Evolutionary conservation across 2,888 invertebrate species (phyloP).

Genomic region (Drosophila mimica): DNA sequence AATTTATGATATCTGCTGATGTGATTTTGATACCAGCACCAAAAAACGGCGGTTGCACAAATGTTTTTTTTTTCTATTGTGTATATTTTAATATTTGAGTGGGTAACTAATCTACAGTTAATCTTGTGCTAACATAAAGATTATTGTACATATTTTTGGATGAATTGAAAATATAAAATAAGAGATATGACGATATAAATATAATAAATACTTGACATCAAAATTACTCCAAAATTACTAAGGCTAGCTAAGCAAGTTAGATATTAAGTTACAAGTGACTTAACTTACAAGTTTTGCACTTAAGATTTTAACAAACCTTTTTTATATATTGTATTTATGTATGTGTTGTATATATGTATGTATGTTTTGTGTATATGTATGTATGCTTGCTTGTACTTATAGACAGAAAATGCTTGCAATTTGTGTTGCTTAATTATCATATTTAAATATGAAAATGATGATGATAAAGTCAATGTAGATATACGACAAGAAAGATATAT

Average conservation of each 20-base stretch:
- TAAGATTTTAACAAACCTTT: neutral
- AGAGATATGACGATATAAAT: no score
- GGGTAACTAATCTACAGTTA: neutral
- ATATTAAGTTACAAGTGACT: neutral
- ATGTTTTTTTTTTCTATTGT: neutral
- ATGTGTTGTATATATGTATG: neutral
- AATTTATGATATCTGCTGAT: slow-evolving; percentile 5
- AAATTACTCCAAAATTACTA: neutral
- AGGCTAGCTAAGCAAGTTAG: neutral
- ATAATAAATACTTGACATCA: neutral
- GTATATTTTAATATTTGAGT: neutral
- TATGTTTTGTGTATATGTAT: neutral
- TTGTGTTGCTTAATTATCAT: neutral
- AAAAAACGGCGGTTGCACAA: neutral
- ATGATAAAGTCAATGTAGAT: accelerated
- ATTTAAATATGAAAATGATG: neutral
- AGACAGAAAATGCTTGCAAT: neutral
- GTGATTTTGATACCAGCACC: neutral
- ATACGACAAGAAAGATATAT: neutral
- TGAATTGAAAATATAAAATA: no score
- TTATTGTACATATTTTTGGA: neutral
- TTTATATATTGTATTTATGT: neutral
- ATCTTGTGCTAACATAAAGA: neutral
- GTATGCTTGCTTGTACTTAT: accelerated
- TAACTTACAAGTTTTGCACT: neutral